Evolutionary conservation across 2,888 invertebrate species (phyloP).

Genomic region (Eristalis intricaria): DNA sequence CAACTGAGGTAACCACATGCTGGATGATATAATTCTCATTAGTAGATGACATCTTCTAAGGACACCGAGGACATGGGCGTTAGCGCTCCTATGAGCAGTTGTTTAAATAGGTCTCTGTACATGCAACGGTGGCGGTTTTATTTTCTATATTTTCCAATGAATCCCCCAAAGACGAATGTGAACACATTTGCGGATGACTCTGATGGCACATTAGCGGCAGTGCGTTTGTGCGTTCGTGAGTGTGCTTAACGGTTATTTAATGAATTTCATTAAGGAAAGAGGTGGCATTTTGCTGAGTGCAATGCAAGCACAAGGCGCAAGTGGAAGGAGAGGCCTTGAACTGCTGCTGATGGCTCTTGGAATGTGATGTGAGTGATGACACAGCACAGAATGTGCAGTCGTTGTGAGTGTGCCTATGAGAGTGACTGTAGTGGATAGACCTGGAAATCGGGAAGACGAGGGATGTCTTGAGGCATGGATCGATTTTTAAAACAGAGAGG

Average conservation of each 20-base stretch:
- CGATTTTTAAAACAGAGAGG: too few species aligned
- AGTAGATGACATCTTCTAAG: background rate
- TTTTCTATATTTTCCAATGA: background rate
- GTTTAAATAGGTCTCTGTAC: background rate
- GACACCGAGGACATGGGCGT: background rate
- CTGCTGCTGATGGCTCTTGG: background rate
- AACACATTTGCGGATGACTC: background rate
- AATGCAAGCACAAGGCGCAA: conserved; percentile 27
- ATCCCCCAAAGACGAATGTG: background rate
- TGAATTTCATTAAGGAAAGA: conserved; percentile 50
- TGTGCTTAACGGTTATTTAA: conserved; percentile 20
- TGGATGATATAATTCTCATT: background rate
- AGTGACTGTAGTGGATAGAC: too few species aligned
- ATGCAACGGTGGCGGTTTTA: background rate
- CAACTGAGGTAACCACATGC: background rate
- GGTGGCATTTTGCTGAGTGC: conserved; percentile 40
- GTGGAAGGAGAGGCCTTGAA: background rate
- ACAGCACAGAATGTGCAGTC: background rate
- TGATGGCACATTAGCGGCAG: background rate
- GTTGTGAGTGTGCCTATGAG: too few species aligned
- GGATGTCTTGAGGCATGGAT: too few species aligned
- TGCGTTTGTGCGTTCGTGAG: background rate
- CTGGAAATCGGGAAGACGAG: too few species aligned
- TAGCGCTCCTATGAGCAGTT: background rate
- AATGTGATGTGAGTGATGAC: background rate